Percentiles rank a stretch among this genome's conserved stretches.
Conservation (phyloP, 2,888 invertebrate genomes). For the Pterostichus madidus region DNA sequence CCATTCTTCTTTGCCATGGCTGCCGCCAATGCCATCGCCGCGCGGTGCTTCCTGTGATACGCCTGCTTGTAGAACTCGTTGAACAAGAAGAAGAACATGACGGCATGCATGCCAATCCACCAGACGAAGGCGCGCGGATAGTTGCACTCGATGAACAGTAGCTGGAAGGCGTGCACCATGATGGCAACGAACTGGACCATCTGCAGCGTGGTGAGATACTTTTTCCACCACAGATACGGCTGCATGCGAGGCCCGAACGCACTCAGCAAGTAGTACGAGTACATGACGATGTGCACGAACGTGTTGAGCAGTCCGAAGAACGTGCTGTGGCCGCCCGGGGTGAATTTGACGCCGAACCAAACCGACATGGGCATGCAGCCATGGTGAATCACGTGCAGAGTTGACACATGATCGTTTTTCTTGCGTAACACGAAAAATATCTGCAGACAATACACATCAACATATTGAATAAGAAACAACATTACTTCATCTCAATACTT, state of each 20-base stretch:
- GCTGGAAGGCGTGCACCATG: constrained; percentile 95
- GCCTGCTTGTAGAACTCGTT: constrained; percentile 95
- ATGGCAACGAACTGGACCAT: constrained; percentile 96
- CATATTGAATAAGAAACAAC: background rate
- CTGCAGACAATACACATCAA: constrained; percentile 78
- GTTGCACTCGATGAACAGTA: constrained; percentile 93
- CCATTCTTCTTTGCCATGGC: constrained; percentile 3
- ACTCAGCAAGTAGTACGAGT: constrained; percentile 94
- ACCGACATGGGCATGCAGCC: constrained; percentile 98
- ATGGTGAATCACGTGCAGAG: constrained; percentile 97
- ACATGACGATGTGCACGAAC: constrained; percentile 98
- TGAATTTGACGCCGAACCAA: constrained; percentile 98
- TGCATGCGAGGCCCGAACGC: constrained; percentile 93
- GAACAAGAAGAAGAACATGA: constrained; percentile 97
- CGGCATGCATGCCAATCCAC: constrained; percentile 97
- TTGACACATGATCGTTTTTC: constrained; percentile 95
- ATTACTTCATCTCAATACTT: constrained; percentile 76
- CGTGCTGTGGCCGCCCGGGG: constrained; percentile 96
- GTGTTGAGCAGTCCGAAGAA: constrained; percentile 97
- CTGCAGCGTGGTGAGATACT: constrained; percentile 94
- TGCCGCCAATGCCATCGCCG: background rate
- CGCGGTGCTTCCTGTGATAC: constrained; percentile 77
- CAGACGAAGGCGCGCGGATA: constrained; percentile 96
- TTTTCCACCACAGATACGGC: constrained; percentile 97
- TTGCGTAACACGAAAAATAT: constrained; percentile 97